Base-by-base conservation (phyloP, 2,888 invertebrate genomes). In the Tenthredo distinguenda region DNA sequence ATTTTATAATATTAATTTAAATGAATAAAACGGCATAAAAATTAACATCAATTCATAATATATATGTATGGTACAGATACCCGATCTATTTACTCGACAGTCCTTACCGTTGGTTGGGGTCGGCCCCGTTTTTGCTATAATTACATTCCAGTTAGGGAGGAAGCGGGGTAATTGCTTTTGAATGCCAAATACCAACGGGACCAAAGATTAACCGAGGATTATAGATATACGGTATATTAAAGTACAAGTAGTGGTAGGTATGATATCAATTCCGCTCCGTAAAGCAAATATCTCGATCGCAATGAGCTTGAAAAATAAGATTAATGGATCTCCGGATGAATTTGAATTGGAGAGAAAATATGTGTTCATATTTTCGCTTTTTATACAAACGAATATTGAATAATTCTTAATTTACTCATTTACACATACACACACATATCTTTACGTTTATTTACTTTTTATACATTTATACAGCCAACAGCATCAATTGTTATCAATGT, bases 401-500 rank as follows among this genome's bases (percentile, higher is more conserved):
- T 62, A 21, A 62, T n/a, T 26, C 21, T 26, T 26, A 9, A 31
- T 18, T 50, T 31, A 9, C n/a, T 15, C 26, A 50, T 62, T 6
- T 26, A 18, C 62, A 34, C 18, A 4, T 2, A 31, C 31, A 55
- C 6, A 26, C 21, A n/a, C 86, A 72, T 40, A 79, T 85, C 68
- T 72, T 77, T 43, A 21, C 43, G 84, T 82, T 84, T 10, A 7
- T 85, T 85, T 83, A 50, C 84, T 74, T 86, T 55, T 68, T 62
- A 40, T 40, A 88, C 87, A 90, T 93, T 94, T 92, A 94, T 91
- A 84, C 90, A 97, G 96, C 95, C 87, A 88, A 94, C 90, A 95
- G 96, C 87, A 96, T 99, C 91, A 94, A 96, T 90, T 99, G 99
- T 94, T 99, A 97, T 94, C 97, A 97, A 92, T 99, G 99, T 94